A percentile compares a stretch with the other conserved stretches of the same genome.
These are phyloP conservation scores for Diogma glabrata DNA, from an alignment of 2,888 invertebrate genomes.

Conservation along the genomic window DNA sequence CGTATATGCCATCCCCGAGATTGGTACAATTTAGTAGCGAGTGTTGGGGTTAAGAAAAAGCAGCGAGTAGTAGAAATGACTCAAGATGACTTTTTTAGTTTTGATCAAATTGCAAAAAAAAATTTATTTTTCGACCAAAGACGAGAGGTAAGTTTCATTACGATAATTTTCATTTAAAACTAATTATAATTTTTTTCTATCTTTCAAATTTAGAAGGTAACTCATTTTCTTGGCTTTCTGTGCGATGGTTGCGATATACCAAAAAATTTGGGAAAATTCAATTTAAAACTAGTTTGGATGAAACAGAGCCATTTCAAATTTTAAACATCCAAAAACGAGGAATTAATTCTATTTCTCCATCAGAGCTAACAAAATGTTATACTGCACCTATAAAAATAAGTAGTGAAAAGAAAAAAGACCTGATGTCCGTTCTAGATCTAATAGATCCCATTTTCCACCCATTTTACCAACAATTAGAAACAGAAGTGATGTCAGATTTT, in stretches of 20 bases:
- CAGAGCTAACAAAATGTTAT: no score
- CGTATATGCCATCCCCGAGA: constrained; percentile 3
- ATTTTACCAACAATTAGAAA: background rate
- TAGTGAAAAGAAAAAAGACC: background rate
- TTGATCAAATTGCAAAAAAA: no score
- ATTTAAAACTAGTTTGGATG: background rate
- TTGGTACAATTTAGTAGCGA: constrained; percentile 3
- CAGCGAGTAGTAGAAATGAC: background rate
- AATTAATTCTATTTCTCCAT: no score
- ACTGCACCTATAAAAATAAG: background rate
- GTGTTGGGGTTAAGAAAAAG: background rate
- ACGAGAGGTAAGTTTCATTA: no score
- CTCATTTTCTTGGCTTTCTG: background rate
- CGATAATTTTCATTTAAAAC: no score
- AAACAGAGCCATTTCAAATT: no score
- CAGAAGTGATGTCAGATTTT: background rate
- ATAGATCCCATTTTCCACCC: background rate
- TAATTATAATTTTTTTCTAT: no score
- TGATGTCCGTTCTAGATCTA: background rate
- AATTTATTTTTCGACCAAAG: no score
- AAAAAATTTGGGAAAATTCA: background rate
- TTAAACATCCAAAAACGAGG: no score
- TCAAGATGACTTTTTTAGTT: background rate
- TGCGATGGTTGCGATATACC: background rate
- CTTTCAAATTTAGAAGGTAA: background rate